Evolutionary conservation across 2,888 invertebrate species (phyloP), one percentile per base, ranked within the genome.

Genomic region (Dioctria rufipes): DNA sequence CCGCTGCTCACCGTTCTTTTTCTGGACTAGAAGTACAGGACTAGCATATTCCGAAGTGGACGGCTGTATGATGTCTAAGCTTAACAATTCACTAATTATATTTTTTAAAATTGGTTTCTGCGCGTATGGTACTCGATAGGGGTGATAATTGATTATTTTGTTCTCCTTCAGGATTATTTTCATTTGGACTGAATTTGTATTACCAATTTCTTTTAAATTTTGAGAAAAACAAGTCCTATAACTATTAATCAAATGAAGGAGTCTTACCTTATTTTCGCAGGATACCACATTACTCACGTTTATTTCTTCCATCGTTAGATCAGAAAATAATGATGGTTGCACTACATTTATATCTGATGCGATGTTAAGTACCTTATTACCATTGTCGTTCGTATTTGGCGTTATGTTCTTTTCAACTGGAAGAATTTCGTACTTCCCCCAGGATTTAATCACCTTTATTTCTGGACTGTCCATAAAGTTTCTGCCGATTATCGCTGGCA

Each of bases 1-100:
- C 5, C 46, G 46, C 8, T 46, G 46, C 8, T 46, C 46, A 46
- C 46, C 46, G 8, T 8, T 46, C 8, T 46, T 46, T 46, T 86
- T 86, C 51, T 85, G 85, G 0, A 85, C 85, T 11, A 84, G 60
- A 3, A 85, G 81, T 71, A 84, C 82, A 6, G 86, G 86, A 46
- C 86, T 87, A 0, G 86, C 84, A 61, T 80, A 86, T 3, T 25
- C 25, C 25, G 25, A 86, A 5, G 81, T 83, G 42, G 85, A 86
- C 81, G 25, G 25, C 25, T 25, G 46, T 6, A 46, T 46, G 46
- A 46, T 46, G 8, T 46, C 46, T 46, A 46, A 46, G 8, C 46
- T 46, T 46, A 46, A 46, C 8, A 46, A 8, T 46, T 46, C 46
- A 8, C 2, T 8, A 5, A 46, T 46, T 6, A 46, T 46, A 46